Evolutionary conservation across 2,113 vertebrate species (phyloP).

Genomic region (human): GRCh38 chr17:27794501-27795000

Average conservation of each 20-base stretch:
- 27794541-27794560: neutral
- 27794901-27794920: conserved; percentile 23
- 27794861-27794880: neutral
- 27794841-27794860: conserved; percentile 42
- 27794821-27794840: conserved; percentile 12
- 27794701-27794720: neutral
- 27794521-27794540: neutral
- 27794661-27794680: neutral
- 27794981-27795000: neutral
- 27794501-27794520: neutral
- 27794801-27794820: neutral
- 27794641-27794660: neutral
- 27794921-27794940: neutral
- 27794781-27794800: neutral
- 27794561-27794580: neutral
- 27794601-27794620: neutral
- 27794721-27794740: too few species aligned
- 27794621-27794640: neutral
- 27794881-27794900: conserved; percentile 54
- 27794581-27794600: neutral
- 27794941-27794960: neutral
- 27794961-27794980: neutral
- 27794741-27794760: neutral
- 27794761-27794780: neutral
- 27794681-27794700: neutral